Evolutionary conservation across 2,797 vertebrate genomes (phyloP).

Genomic region (Dryobates pubescens): DNA sequence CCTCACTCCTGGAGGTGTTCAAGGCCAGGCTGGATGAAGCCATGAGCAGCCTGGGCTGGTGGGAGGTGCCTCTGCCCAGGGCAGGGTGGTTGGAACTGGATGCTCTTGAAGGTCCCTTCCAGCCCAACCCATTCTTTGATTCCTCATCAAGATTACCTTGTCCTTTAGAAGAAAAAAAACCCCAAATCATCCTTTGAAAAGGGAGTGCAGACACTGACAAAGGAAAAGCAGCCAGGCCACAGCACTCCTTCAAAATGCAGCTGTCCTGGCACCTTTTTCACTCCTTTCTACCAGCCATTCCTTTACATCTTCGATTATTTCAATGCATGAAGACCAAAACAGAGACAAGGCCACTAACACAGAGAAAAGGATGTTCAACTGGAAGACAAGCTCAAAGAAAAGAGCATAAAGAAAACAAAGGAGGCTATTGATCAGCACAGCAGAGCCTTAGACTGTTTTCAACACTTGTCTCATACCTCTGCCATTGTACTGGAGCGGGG

Average conservation of each 20-base stretch:
- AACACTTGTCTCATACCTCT: neutral
- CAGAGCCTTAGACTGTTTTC: neutral
- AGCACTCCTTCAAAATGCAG: neutral
- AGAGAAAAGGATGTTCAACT: neutral
- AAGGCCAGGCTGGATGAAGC: too few relatives aligned
- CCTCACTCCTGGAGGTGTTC: too few relatives aligned
- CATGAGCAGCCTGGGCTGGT: too few relatives aligned
- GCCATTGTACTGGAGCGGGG: neutral
- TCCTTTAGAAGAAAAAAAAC: neutral
- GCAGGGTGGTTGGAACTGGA: too few relatives aligned
- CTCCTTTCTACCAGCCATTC: neutral
- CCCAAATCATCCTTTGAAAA: neutral
- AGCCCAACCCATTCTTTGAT: too few relatives aligned
- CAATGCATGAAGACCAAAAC: rapidly evolving
- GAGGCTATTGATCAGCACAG: neutral
- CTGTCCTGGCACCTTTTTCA: neutral
- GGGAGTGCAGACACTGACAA: neutral
- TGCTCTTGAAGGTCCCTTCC: too few relatives aligned
- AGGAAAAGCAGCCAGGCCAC: neutral
- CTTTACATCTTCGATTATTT: neutral
- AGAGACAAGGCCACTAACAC: neutral
- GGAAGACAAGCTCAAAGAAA: neutral
- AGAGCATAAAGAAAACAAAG: neutral
- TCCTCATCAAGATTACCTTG: too few relatives aligned
- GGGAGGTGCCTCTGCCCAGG: too few relatives aligned